These are phyloP conservation scores for Ganaspis sp. DNA, from an alignment of 1,140 invertebrate genomes.

Conservation along the genomic window DNA sequence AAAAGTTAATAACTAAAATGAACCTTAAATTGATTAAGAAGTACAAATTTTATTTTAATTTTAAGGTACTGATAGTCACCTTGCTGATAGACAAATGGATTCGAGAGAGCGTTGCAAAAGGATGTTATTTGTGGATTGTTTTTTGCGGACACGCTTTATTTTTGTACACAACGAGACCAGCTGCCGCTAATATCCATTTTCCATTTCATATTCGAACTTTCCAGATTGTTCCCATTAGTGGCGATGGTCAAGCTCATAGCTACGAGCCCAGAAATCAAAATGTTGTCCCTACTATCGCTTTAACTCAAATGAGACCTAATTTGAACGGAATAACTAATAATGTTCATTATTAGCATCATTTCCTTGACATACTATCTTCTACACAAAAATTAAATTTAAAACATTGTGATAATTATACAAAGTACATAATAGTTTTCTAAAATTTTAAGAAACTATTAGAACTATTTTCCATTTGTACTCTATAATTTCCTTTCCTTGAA, in stretches of 20 bases:
- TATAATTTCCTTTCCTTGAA: too few species aligned
- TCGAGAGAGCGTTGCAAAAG: conserved; percentile 91
- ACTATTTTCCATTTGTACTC: too few species aligned
- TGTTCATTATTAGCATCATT: conserved; percentile 16
- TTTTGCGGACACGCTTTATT: conserved; percentile 89
- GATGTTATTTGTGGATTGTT: conserved; percentile 85
- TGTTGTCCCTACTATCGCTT: conserved; percentile 52
- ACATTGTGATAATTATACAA: too few species aligned
- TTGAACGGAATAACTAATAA: conserved; percentile 30
- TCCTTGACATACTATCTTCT: too few species aligned
- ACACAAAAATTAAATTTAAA: too few species aligned
- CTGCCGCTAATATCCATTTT: conserved; percentile 64
- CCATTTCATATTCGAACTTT: conserved; percentile 70
- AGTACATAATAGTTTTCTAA: too few species aligned
- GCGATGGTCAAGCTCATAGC: conserved; percentile 61
- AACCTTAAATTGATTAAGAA: too few species aligned
- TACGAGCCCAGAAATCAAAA: conserved; percentile 60
- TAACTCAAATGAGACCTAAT: conserved; percentile 48
- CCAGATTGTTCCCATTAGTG: conserved; percentile 64
- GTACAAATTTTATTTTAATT: conserved; percentile 66
- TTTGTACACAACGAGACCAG: conserved; percentile 75
- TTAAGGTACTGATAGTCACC: conserved; percentile 88
- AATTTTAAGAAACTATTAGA: too few species aligned
- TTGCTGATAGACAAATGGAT: conserved; percentile 92
- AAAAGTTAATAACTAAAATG: too few species aligned